A percentile compares a stretch with the other conserved stretches of the same genome.
These are phyloP conservation scores for Drosophila seclusa DNA, from an alignment of 2,888 invertebrate genomes.

Conservation along the genomic window DNA sequence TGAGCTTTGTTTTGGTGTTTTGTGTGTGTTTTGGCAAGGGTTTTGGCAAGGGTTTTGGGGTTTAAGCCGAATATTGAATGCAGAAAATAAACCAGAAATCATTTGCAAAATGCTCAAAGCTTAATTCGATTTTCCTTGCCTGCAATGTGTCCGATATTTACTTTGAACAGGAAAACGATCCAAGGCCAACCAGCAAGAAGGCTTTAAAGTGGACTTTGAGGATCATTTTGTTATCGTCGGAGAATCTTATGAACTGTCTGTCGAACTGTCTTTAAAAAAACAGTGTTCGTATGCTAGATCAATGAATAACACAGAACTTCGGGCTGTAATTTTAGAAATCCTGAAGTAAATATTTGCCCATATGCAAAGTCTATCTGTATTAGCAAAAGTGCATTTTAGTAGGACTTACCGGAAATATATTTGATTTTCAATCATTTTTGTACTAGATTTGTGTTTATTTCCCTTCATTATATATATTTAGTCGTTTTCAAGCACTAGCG, in stretches of 20 bases:
- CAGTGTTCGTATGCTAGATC: not conserved
- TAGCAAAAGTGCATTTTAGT: not conserved
- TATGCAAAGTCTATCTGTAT: not conserved
- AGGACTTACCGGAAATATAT: no score
- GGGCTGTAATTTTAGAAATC: no score
- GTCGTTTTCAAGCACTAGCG: not conserved
- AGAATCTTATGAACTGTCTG: no score
- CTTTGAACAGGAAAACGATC: not conserved
- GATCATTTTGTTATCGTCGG: not conserved
- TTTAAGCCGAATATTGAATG: not conserved
- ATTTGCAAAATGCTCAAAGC: not conserved
- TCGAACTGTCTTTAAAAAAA: no score
- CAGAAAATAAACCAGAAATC: not conserved
- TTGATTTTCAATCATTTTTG: not conserved
- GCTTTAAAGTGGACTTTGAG: not conserved
- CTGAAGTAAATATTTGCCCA: not conserved
- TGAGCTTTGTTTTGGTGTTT: not conserved
- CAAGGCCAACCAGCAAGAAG: not conserved
- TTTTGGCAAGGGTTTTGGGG: not conserved
- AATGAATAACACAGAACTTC: not conserved
- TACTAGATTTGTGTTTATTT: not conserved
- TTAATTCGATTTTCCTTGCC: not conserved
- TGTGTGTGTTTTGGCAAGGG: not conserved
- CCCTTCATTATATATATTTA: not conserved
- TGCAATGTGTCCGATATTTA: not conserved